Evolutionary conservation across 2,797 vertebrate genomes (phyloP).

Genomic region (Enoplosus armatus): DNA sequence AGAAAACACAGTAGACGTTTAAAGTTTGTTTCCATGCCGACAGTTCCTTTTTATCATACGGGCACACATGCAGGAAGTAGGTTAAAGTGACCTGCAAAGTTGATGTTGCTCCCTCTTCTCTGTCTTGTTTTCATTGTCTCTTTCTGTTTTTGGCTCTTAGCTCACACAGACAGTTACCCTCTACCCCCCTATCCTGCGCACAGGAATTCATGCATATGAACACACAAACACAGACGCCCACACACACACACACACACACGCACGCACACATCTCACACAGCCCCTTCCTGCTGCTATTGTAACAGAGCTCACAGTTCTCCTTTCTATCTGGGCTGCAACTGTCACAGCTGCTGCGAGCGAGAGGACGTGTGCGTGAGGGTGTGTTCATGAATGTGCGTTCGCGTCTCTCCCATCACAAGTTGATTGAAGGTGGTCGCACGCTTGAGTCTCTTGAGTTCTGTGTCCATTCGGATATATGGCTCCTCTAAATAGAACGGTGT

Average conservation of each 20-base stretch:
- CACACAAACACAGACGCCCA: constrained; percentile 39
- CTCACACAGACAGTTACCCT: constrained; percentile 66
- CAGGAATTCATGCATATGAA: constrained; percentile 46
- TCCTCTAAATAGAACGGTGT: constrained; percentile 1
- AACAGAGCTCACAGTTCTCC: constrained; percentile 78
- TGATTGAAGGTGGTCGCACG: not conserved
- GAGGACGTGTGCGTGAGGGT: constrained; percentile 57
- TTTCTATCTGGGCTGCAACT: constrained; percentile 74
- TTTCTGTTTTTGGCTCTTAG: constrained; percentile 48
- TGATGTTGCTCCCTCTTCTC: constrained; percentile 25
- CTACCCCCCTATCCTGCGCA: constrained; percentile 57
- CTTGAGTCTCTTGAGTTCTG: not conserved
- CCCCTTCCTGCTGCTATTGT: constrained; percentile 78
- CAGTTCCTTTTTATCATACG: constrained; percentile 56
- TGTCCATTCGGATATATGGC: constrained; percentile 42
- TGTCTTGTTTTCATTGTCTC: constrained; percentile 44
- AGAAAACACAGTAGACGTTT: not conserved
- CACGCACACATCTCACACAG: constrained; percentile 44
- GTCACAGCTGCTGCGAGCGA: constrained; percentile 65
- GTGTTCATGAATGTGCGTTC: not conserved
- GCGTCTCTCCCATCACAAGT: constrained; percentile 14
- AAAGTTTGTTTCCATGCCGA: constrained; percentile 44
- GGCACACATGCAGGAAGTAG: constrained; percentile 65
- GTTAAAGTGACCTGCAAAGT: constrained; percentile 46
- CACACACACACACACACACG: constrained; percentile 26